phyloP scores from a whole-genome alignment of 2,113 vertebrate genomes.

The Ovibos moschatus region DNA sequence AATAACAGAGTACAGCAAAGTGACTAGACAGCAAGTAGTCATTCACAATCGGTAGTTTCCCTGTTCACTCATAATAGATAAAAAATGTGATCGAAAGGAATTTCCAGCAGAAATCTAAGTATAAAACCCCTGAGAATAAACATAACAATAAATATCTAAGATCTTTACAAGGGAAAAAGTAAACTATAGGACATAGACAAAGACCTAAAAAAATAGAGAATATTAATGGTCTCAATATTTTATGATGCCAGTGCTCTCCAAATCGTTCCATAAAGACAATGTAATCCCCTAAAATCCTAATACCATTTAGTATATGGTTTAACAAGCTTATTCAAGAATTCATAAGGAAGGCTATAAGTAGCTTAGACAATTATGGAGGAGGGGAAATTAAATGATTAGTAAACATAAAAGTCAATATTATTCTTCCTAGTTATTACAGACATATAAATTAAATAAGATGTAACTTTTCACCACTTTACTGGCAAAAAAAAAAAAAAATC shows the following conservation, averaged over 20 bases:
- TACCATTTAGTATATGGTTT: background rate
- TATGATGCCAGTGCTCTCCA: background rate
- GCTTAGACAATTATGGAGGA: background rate
- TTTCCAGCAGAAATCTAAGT: background rate
- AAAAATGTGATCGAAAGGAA: background rate
- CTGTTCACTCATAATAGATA: background rate
- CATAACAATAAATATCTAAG: background rate
- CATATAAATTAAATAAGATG: background rate
- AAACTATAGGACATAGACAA: background rate
- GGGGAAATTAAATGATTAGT: background rate
- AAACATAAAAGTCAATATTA: background rate
- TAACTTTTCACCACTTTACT: background rate
- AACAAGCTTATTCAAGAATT: background rate
- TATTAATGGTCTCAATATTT: background rate
- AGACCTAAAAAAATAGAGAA: background rate
- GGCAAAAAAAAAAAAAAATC: background rate
- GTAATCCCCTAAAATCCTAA: background rate
- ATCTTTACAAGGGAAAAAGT: background rate
- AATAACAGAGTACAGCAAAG: background rate
- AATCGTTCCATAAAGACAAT: background rate
- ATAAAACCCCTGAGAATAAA: background rate
- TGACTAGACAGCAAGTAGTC: slow-evolving; percentile 1
- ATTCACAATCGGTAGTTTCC: background rate
- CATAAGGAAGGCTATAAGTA: background rate
- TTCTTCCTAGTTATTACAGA: background rate